A percentile compares a stretch with the other conserved stretches of the same genome.
phyloP scores from a whole-genome alignment of 2,888 invertebrate species.

The Leptopilina drosophilae region DNA sequence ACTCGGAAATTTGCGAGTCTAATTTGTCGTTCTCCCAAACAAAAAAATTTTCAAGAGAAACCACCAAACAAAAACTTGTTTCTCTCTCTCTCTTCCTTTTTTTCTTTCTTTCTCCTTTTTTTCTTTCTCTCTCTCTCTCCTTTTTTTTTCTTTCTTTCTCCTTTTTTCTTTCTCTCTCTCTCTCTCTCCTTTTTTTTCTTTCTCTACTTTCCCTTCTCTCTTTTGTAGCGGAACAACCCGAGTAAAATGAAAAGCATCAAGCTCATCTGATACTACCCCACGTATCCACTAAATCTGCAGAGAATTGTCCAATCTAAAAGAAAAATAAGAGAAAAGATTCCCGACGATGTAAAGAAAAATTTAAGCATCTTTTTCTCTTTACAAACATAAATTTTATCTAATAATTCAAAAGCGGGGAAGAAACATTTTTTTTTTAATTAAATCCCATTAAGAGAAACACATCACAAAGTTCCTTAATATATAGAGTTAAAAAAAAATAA shows the following conservation, averaged over 20 bases:
- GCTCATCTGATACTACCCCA: conserved; percentile 16
- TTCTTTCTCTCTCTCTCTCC: conserved; percentile 10
- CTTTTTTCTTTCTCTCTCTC: conserved; percentile 6
- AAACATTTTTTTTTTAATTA: too few species aligned
- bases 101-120: conserved; percentile 25
- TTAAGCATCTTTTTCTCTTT: neutral
- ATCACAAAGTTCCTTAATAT: too few species aligned
- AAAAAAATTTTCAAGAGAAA: conserved; percentile 47
- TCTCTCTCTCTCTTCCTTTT: conserved; percentile 40
- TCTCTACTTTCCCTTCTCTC: neutral
- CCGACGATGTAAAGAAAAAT: neutral
- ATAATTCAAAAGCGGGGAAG: too few species aligned
- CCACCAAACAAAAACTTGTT: neutral
- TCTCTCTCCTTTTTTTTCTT: conserved; percentile 1
- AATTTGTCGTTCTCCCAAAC: conserved; percentile 46
- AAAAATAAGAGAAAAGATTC: conserved; percentile 10
- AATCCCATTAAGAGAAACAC: too few species aligned
- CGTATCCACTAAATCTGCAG: conserved; percentile 21
- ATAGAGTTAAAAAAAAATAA: too few species aligned
- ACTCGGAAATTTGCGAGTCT: conserved; percentile 58
- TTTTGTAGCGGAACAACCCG: neutral
- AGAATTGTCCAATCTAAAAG: conserved; percentile 25
- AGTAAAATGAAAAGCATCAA: conserved; percentile 29
- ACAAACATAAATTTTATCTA: too few species aligned
- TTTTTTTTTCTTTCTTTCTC: conserved; percentile 39